Base-by-base conservation (phyloP, 2,113 vertebrate genomes). In the Coregonus clupeaformis region DNA sequence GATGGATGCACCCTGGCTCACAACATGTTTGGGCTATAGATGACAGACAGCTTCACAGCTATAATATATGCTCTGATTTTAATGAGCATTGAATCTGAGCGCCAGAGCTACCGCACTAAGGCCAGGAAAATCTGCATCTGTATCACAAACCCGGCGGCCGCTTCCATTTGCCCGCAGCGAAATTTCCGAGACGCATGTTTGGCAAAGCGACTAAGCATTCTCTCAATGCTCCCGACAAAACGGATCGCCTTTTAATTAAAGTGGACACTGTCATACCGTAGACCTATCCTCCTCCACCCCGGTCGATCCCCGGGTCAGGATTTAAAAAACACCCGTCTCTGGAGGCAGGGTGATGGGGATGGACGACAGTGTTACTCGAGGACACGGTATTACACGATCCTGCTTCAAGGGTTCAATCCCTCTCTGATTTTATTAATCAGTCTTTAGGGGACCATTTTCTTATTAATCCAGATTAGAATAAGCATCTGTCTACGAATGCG, bases 351-450 rank as follows among this genome's bases (percentile, higher is more conserved):
- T n/a, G 27, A 57, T 71, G 55, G 13, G 5, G 57, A 75, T 18
- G 13, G 75, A 27, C 27, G 27, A 27, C 27, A 2, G 27, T 27
- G 27, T 27, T 27, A 27, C 27, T 1, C 27, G n/a, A n/a, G 84
- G 80, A 78, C 74, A 81, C 1, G 59, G 84, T 80, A 77, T 88
- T 87, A 86, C 14, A 82, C 78, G 79, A 86, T 80, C 74, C 6
- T 18, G 49, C 5, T 52, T 52, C 49, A 18, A 11, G 74, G 4
- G 42, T 81, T 80, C 84, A 83, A 81, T 86, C 82, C 85, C 52
- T 79, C 79, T 81, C 81, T 85, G 84, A 85, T 90, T 85, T 86
- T 70, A 90, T 90, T 91, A 89, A 90, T 87, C 84, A 84, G 83
- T 63, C 77, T 77, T 75, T 65, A 32, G 84, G 29, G 77, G 70